Base-by-base conservation (phyloP, 2,113 vertebrate species). In the Lanius ludovicianus region DNA sequence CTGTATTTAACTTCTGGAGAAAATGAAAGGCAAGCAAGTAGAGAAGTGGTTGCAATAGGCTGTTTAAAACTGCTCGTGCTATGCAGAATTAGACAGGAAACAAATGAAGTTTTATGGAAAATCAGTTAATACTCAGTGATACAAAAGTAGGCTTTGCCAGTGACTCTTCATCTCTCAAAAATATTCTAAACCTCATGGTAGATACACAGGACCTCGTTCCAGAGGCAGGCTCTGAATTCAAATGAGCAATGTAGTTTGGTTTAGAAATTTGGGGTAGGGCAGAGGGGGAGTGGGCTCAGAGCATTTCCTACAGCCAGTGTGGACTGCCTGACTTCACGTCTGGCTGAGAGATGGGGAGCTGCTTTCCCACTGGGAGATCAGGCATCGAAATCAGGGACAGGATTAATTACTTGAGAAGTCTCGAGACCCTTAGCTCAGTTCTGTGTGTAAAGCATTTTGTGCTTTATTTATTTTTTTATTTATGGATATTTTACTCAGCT, bases 1-100 rank as follows among this genome's bases (percentile, higher is more conserved):
- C 49, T 84, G 37, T 79, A 75, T 82, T 95, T 91, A 68, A 89
- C 89, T 86, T 84, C 64, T 49, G 27, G 24, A 62, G 87, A 79
- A 94, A 80, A 89, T 62, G n/a, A 76, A 79, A 93, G 49, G 53
- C 37, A 64, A 82, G 50, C 20, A 70, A 82, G 30, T 57, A 56
- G 57, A 73, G 20, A 88, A 83, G 46, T 50, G 17, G 18, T 79
- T 94, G n/a, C 39, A 71, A 14, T 24, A 82, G 33, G 17, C 35
- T 62, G 30, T 47, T 82, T 78, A 60, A 89, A 87, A 74, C n/a
- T 56, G 41, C 7, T 91, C 2, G 18, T 35, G 79, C 47, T 89
- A 12, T 59, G 57, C 60, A 92, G 73, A 87, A 78, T 65, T 50
- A 81, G 46, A 64, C 41, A 76, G 62, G 76, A 71, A 87, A 71